A percentile compares a stretch with the other conserved stretches of the same genome.
Evolutionary conservation across 2,113 vertebrate species (phyloP).

Genomic region (Hepsetus odoe): DNA sequence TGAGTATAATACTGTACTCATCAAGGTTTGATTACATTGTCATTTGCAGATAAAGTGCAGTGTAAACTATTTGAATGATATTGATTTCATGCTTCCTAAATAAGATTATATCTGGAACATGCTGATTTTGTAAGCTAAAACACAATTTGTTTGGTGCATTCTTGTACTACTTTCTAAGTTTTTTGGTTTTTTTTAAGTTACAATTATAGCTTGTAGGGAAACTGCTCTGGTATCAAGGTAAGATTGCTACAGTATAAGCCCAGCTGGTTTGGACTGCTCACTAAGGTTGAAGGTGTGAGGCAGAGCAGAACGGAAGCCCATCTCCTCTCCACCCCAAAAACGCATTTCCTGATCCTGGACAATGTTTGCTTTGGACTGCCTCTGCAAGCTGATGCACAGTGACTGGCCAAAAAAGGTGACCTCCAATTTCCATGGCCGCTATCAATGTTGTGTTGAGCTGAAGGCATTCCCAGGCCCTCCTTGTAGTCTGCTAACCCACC

Average conservation of each 20-base stretch:
- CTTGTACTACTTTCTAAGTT: too few species aligned
- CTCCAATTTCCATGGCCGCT: slow-evolving; percentile 47
- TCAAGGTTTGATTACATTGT: background rate
- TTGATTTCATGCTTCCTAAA: too few species aligned
- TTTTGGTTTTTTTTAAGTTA: background rate
- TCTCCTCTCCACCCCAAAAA: slow-evolving; percentile 43
- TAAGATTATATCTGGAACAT: too few species aligned
- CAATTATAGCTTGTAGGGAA: too few species aligned
- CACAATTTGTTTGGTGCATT: too few species aligned
- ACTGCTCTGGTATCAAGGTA: too few species aligned
- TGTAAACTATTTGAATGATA: too few species aligned
- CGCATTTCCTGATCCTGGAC: slow-evolving; percentile 48
- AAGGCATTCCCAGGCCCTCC: background rate
- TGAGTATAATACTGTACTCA: too few species aligned
- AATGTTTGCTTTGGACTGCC: slow-evolving; percentile 50
- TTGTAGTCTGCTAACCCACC: background rate
- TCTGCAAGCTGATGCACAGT: background rate
- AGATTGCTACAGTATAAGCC: background rate
- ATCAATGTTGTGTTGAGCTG: slow-evolving; percentile 55
- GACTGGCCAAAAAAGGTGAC: slow-evolving; percentile 33
- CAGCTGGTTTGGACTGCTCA: slow-evolving; percentile 8
- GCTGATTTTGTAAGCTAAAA: too few species aligned
- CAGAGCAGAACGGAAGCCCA: slow-evolving; percentile 47
- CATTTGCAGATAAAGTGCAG: background rate
- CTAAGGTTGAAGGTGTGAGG: slow-evolving; percentile 49